Base-by-base conservation (phyloP, 2,113 vertebrate genomes). In the Silurus glanis region DNA sequence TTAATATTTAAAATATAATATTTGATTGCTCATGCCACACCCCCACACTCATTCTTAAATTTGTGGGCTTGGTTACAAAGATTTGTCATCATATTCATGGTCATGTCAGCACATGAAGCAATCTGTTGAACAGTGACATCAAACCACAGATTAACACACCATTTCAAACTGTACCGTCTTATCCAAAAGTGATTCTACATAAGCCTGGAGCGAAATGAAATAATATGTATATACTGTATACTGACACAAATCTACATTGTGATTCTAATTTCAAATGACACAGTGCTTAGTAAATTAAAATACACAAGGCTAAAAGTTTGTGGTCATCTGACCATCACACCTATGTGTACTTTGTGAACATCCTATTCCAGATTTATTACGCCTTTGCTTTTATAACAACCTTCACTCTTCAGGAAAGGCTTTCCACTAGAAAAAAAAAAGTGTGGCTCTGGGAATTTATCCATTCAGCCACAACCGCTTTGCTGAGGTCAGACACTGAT, bases 111-210 rank as follows among this genome's bases (percentile, higher is more conserved):
- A 76, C 53, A 82, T 56, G 72, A 62, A 59, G 16, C 16, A n/a
- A 47, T 74, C 55, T 51, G 12, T 47, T 75, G 8, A 75, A 45
- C 56, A 17, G 69, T 74, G 79, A 86, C 21, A 56, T 82, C 56
- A 83, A 62, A n/a, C 59, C 59, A 66, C 80, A 83, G 25, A 82
- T 84, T 37, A 51, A 74, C 45, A 49, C 37, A 74, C 23, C 25
- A 17, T 56, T 25, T 47, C 25, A 55, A 74, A 80, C 84, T 12
- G 28, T 53, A 37, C 82, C 80, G 51, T 7, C 53, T 82, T 82
- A 85, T 76, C 23, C 17, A 28, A 10, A 10, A 3, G 59, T 21
- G 12, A 51, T 59, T 49, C 47, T 49, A 72, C 45, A 72, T 25
- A 61, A 9, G 56, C 21, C 9, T 58, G 6, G 28, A 83, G 21